A percentile compares a stretch with the other conserved stretches of the same genome.
Evolutionary conservation across 2,888 invertebrate species (phyloP).

Genomic region (Drosophila lacicola): DNA sequence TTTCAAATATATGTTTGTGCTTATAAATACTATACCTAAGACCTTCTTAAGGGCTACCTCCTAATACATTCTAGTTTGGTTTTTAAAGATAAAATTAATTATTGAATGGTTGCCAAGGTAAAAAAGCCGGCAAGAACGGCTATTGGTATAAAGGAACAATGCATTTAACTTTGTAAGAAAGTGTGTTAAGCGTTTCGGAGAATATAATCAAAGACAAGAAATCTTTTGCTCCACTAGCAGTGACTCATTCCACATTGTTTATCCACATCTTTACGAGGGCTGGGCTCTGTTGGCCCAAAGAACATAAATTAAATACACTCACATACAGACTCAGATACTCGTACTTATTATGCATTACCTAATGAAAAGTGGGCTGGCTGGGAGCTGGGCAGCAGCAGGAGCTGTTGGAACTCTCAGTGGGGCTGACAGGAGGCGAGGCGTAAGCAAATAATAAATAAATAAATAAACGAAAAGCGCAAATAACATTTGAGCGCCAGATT

Average conservation of each 20-base stretch:
- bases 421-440: slow-evolving; percentile 29
- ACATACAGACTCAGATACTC: slow-evolving; percentile 30
- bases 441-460: slow-evolving; percentile 81
- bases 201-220: neutral
- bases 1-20: too few relatives aligned
- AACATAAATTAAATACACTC: slow-evolving; percentile 73
- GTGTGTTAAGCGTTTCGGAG: neutral
- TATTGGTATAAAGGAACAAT: too few relatives aligned
- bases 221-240: neutral
- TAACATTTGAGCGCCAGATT: slow-evolving; percentile 83
- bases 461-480: slow-evolving; percentile 82
- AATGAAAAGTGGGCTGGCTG: slow-evolving; percentile 70
- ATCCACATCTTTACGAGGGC: slow-evolving; percentile 26
- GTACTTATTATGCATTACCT: slow-evolving; percentile 79
- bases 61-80: too few relatives aligned
- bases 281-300: slow-evolving; percentile 34
- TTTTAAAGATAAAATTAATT: too few relatives aligned
- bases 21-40: too few relatives aligned
- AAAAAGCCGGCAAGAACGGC: too few relatives aligned
- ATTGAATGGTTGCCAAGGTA: too few relatives aligned
- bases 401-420: slow-evolving; percentile 27
- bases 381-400: neutral
- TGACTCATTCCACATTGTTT: slow-evolving; percentile 20
- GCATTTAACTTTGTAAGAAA: neutral
- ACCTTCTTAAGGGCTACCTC: too few relatives aligned